phyloP scores from a whole-genome alignment of 2,888 invertebrate genomes.

The Bembecia ichneumoniformis region DNA sequence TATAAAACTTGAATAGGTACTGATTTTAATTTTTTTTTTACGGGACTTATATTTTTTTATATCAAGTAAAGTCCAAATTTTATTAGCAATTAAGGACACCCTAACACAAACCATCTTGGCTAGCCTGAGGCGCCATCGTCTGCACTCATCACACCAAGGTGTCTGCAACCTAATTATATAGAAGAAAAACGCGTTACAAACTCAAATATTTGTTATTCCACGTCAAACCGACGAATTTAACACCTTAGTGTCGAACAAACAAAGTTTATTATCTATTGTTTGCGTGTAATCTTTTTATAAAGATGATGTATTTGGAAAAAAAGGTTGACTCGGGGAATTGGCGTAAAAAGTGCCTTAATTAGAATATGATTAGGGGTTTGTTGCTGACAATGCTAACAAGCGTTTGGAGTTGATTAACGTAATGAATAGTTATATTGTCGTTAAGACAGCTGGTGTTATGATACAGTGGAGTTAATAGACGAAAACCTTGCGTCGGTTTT shows the following conservation, averaged over 20 bases:
- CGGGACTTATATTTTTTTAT: no score
- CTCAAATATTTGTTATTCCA: conserved; percentile 48
- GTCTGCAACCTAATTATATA: conserved; percentile 66
- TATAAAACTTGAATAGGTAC: no score
- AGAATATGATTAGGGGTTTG: conserved; percentile 65
- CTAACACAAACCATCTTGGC: conserved; percentile 12
- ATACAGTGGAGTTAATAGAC: conserved; percentile 11
- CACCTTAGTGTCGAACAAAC: conserved; percentile 13
- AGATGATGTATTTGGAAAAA: conserved; percentile 22
- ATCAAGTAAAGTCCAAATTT: no score
- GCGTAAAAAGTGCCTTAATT: conserved; percentile 69
- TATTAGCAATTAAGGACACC: conserved; percentile 4
- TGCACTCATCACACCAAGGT: conserved; percentile 56
- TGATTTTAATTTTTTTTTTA: no score
- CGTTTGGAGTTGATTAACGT: conserved; percentile 57
- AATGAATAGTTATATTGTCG: conserved; percentile 66
- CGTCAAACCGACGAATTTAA: conserved; percentile 8
- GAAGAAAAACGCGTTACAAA: conserved; percentile 49
- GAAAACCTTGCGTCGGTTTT: conserved; percentile 35
- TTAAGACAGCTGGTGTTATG: conserved; percentile 48
- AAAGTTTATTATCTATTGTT: conserved; percentile 19
- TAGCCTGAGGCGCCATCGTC: conserved; percentile 64
- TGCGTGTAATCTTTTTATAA: conserved; percentile 21
- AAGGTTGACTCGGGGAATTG: conserved; percentile 41
- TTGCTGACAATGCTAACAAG: conserved; percentile 60